Evolutionary conservation across 2,888 invertebrate genomes (phyloP).

Genomic region (Cheiracanthium punctorium): DNA sequence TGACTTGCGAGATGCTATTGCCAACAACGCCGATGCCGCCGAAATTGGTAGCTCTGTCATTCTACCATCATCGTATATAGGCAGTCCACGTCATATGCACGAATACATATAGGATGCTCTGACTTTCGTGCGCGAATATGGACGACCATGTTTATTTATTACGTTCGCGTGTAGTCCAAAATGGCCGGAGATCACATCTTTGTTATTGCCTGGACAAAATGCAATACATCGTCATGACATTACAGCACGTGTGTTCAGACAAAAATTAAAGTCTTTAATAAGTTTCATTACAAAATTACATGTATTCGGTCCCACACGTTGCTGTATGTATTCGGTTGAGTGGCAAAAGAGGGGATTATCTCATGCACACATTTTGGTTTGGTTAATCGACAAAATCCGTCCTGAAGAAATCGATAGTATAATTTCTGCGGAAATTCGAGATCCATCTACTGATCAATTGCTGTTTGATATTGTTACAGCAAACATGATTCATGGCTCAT

Average conservation of each 20-base stretch:
- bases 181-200: constrained; percentile 73
- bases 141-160: constrained; percentile 73
- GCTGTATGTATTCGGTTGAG: constrained; percentile 73
- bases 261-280: constrained; percentile 70
- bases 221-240: constrained; percentile 73
- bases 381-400: constrained; percentile 25
- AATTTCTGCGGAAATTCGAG: constrained; percentile 62
- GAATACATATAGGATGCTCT: too few relatives aligned
- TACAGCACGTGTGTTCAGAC: constrained; percentile 72
- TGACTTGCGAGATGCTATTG: too few relatives aligned
- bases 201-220: constrained; percentile 69
- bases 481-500: constrained; percentile 46
- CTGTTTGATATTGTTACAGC: constrained; percentile 4
- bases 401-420: constrained; percentile 11
- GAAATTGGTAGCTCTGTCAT: too few relatives aligned
- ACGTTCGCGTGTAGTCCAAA: constrained; percentile 74
- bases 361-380: constrained; percentile 72
- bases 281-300: constrained; percentile 36
- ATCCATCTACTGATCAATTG: not conserved
- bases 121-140: too few relatives aligned
- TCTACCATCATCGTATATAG: too few relatives aligned
- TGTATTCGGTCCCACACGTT: constrained; percentile 72
- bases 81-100: too few relatives aligned
- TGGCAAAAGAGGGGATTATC: constrained; percentile 75
- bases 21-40: too few relatives aligned